Base-by-base conservation (phyloP, 2,797 vertebrate species). In the Clamator glandarius region DNA sequence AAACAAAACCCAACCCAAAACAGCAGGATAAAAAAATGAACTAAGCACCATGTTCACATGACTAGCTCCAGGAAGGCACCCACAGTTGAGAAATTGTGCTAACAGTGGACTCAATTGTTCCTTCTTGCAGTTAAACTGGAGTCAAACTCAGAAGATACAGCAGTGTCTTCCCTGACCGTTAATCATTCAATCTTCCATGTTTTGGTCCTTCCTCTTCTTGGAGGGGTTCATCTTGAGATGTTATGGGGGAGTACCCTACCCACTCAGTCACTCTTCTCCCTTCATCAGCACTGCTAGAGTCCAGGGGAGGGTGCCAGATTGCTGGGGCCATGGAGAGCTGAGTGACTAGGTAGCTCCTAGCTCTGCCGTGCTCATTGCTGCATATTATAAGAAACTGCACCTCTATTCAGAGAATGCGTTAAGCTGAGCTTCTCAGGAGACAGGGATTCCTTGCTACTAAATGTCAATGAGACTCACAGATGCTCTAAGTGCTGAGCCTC, bases 401-500 rank as follows among this genome's bases (percentile, higher is more conserved):
- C 59, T n/a, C 62, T 76, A 9, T 64, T 73, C 1, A 5, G 74
- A 76, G 31, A 74, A 83, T 0, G 18, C 1, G 0, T 24, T 58
- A 44, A 44, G 29, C 25, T 74, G 54, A 68, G 36, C 41, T 80
- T 44, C 58, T 63, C 36, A 8, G 52, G 54, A 69, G 35, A 90
- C 5, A 6, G 25, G 2, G 5, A 58, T 19, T 67, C 35, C 28
- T 90, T 48, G 14, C 23, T 78, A 91, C 67, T 87, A 35, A n/a
- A 18, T 41, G 44, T 39, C 44, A 69, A 0, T 81, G 48, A 82
- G 63, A 39, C 25, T 70, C 64, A 33, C 15, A 61, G 52, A 25
- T 39, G 11, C 46, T 81, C 17, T 66, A 63, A 44, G 29, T 48
- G 48, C 39, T 55, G 25, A 75, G 28, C 29, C 39, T 63, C 68